Base-by-base conservation (phyloP, 2,888 invertebrate species). In the Poecilus cupreus region DNA sequence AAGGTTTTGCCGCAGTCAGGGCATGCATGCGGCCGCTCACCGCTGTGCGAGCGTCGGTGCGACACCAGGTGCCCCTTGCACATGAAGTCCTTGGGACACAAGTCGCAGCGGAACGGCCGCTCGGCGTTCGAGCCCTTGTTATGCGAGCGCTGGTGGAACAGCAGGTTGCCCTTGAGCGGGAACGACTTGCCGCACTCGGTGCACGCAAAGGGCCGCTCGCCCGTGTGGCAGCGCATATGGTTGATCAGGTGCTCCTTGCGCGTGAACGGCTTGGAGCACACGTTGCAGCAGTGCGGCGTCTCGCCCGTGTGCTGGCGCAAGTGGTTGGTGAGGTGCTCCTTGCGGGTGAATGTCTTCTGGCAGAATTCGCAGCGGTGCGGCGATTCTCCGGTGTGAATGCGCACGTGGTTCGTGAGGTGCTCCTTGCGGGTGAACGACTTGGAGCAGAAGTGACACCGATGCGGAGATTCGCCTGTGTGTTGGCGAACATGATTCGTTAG, bases 391-490 rank as follows among this genome's bases (percentile, higher is more conserved):
- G 92, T 92, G 88, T 92, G 93, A 84, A 90, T 89, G 51, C 89
- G 92, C 88, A 96, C 94, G 87, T 96, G 96, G 89, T 95, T 96
- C 84, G 95, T 96, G 84, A 96, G 92, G 89, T 96, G 96, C 88
- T 96, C 96, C 89, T 96, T 96, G 85, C 96, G 92, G 0, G 96
- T 96, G 89, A 96, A 96, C 46, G 95, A 94, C 88, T 96, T 96
- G 85, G 94, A 93, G 90, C 96, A 96, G 89, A 94, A 96, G 85
- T 94, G 94, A 88, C 96, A 96, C 83, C 95, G 93, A 87, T 96
- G 96, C 82, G 96, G 96, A 85, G 96, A 96, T 89, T 96, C 96
- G 86, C 96, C 96, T 54, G 96, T 96, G 89, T 96, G 96, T 88
- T 96, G 96, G 77, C 96, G 92, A 88, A 96, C 95, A 89, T 96